A percentile compares a stretch with the other conserved stretches of the same genome.
Evolutionary conservation across 2,113 vertebrate species (phyloP).

Genomic region (Paradoxurus hermaphroditus): DNA sequence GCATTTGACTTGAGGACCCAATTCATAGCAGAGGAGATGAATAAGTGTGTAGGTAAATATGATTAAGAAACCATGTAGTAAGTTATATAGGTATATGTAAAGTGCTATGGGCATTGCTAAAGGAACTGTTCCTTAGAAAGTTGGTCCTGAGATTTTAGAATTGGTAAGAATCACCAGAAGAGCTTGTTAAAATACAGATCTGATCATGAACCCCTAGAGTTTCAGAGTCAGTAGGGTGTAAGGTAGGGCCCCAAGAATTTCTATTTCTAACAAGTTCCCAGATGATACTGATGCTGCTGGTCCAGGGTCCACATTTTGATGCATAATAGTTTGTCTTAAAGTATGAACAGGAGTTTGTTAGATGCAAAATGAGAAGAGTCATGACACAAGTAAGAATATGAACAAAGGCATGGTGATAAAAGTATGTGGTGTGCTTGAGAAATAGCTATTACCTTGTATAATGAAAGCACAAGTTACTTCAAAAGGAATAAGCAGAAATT

Average conservation of each 20-base stretch:
- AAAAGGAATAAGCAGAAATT: not conserved
- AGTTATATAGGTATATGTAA: not conserved
- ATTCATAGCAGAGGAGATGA: not conserved
- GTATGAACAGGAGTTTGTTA: not conserved
- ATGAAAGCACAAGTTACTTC: not conserved
- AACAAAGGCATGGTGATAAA: not conserved
- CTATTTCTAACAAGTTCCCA: not conserved
- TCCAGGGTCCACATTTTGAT: not conserved
- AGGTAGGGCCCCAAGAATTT: not conserved
- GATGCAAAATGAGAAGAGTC: not conserved
- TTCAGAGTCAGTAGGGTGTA: not conserved
- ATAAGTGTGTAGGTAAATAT: not conserved
- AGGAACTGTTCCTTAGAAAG: not conserved
- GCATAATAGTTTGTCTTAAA: not conserved
- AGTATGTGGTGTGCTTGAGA: not conserved
- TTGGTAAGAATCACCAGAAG: not conserved
- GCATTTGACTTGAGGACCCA: not conserved
- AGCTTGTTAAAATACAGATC: not conserved
- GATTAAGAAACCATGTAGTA: not conserved
- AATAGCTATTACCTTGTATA: not conserved
- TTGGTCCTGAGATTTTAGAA: not conserved
- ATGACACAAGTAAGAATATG: not conserved
- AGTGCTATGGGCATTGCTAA: not conserved
- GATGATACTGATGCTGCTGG: not conserved
- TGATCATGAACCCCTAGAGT: not conserved